Conservation (phyloP, 2,888 invertebrate species). For the Pachliopta kotzebuea region DNA sequence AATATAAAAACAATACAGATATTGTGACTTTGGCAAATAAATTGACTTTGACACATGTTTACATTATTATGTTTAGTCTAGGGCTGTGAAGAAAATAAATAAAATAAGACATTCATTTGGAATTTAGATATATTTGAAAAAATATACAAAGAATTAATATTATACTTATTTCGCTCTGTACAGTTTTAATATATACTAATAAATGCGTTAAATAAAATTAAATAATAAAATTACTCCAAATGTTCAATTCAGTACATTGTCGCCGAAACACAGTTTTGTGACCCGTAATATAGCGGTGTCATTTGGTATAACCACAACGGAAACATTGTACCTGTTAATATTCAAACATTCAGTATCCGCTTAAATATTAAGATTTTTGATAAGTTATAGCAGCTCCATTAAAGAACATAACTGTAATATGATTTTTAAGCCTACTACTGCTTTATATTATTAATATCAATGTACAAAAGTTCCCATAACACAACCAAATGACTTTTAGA, state of each 20-base stretch:
- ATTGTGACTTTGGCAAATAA: not conserved
- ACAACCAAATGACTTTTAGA: not conserved
- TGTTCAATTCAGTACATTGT: conserved; percentile 23
- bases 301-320: not conserved
- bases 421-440: not conserved
- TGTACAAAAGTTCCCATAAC: not conserved
- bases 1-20: not conserved
- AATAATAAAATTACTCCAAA: conserved; percentile 31
- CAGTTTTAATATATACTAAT: conserved; percentile 65
- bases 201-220: conserved; percentile 62
- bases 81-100: not conserved
- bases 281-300: conserved; percentile 41
- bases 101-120: conserved; percentile 38
- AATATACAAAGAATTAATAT: conserved; percentile 73
- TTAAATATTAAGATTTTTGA: not conserved
- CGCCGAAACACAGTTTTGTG: conserved; percentile 38
- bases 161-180: conserved; percentile 69
- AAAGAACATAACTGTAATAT: not conserved
- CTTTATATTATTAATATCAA: not conserved
- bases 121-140: conserved; percentile 73
- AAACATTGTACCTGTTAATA: not conserved
- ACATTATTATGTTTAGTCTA: not conserved
- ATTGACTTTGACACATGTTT: not conserved
- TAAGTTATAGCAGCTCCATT: not conserved
- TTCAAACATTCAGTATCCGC: not conserved